Evolutionary conservation across 2,888 invertebrate genomes (phyloP).

Genomic region (Scrobipalpa costella): DNA sequence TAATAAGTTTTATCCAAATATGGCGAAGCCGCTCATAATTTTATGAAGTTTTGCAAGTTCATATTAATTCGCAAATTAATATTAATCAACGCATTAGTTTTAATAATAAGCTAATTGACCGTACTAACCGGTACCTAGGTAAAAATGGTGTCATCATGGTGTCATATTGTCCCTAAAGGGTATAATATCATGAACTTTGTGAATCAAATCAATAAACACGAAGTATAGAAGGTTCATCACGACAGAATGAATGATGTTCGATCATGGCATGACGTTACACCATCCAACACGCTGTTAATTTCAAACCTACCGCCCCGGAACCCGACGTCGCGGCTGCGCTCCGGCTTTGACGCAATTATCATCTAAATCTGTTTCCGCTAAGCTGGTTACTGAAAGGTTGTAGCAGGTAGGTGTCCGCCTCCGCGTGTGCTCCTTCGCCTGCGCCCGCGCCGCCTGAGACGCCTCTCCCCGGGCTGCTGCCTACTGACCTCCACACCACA

Average conservation of each 20-base stretch:
- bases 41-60: no score
- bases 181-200: background rate
- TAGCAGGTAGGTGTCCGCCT: constrained; percentile 10
- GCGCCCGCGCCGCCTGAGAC: constrained; percentile 32
- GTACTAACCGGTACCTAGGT: background rate
- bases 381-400: background rate
- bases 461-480: constrained; percentile 34
- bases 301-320: background rate
- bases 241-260: background rate
- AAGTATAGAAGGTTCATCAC: background rate
- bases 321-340: background rate
- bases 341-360: background rate
- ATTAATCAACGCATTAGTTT: no score
- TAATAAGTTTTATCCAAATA: no score
- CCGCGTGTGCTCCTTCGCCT: constrained; percentile 31
- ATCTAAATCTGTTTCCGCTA: background rate
- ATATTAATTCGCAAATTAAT: no score
- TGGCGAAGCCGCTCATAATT: no score
- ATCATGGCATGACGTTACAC: background rate
- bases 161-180: background rate
- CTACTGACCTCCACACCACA: constrained; percentile 56
- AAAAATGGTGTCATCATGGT: background rate
- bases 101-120: background rate
- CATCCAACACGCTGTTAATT: background rate
- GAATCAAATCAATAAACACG: background rate